phyloP scores from a whole-genome alignment of 2,113 vertebrate genomes.

The Amia ocellicauda region DNA sequence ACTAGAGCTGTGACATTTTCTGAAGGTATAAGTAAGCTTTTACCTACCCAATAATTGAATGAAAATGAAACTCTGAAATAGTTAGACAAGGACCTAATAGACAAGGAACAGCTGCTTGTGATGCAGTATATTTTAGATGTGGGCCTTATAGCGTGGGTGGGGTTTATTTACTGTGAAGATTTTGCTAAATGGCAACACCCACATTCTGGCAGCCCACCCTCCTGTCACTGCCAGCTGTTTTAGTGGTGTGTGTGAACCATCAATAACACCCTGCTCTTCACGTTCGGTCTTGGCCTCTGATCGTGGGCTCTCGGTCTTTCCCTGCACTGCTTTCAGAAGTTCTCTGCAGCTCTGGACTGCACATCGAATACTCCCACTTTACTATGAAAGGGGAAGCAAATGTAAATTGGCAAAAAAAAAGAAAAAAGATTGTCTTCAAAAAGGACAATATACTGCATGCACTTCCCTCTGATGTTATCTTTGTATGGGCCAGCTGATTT shows the following conservation, averaged over 20 bases:
- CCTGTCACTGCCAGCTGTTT: neutral
- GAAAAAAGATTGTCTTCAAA: no score
- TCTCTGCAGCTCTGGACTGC: neutral
- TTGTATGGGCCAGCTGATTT: no score
- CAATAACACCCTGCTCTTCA: neutral
- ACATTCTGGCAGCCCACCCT: neutral
- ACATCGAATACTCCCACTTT: neutral
- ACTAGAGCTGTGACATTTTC: no score
- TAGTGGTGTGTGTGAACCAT: neutral
- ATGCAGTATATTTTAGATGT: neutral
- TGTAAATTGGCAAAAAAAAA: no score
- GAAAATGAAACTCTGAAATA: no score
- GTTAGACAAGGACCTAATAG: no score
- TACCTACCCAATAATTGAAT: no score
- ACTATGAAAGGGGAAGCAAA: neutral
- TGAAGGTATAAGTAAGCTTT: no score
- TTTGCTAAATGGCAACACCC: neutral
- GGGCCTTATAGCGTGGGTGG: conserved; percentile 2
- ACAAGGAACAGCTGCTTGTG: no score
- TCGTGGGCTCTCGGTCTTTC: neutral
- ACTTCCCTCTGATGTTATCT: no score
- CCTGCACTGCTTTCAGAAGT: neutral
- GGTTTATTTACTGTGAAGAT: neutral
- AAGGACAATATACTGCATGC: no score
- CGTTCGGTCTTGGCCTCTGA: neutral